Conservation (phyloP, 1,140 invertebrate genomes). For the Phymorhynchus buccinoides region DNA sequence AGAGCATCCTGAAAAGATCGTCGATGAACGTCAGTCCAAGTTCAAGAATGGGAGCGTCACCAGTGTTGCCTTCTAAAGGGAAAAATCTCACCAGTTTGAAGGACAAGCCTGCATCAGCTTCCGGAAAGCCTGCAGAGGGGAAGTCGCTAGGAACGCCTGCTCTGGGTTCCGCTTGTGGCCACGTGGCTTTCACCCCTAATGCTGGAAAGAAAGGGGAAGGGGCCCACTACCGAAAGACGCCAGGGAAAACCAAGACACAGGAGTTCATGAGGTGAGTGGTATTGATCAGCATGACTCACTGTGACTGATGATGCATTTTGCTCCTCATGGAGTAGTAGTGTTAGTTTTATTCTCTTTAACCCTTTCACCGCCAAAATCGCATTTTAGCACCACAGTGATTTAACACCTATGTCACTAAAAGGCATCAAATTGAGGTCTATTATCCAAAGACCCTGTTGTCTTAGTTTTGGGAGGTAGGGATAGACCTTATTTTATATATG, state of each 20-base stretch:
- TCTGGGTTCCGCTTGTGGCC: background rate
- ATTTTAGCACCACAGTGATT: too few relatives aligned
- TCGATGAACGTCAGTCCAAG: background rate
- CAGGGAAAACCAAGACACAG: conserved; percentile 1
- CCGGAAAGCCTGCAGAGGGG: background rate
- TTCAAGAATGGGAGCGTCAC: background rate
- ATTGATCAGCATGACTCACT: background rate
- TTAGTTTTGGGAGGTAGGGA: too few relatives aligned
- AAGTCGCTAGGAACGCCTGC: too few relatives aligned
- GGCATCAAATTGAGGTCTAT: too few relatives aligned
- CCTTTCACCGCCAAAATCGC: too few relatives aligned
- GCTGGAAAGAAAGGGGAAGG: background rate
- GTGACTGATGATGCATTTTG: background rate
- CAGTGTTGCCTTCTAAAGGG: background rate
- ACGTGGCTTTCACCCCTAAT: background rate
- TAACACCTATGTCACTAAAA: too few relatives aligned
- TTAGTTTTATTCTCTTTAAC: too few relatives aligned
- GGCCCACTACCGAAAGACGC: conserved; percentile 4
- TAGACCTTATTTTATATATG: too few relatives aligned
- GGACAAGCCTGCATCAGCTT: background rate
- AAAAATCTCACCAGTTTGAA: background rate
- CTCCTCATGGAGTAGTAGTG: background rate
- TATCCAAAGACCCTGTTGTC: too few relatives aligned
- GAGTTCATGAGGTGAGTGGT: background rate
- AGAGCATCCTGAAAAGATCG: conserved; percentile 2